These are phyloP conservation scores for Chunga burmeisteri DNA, from an alignment of 2,113 vertebrate species.

Conservation along the genomic window DNA sequence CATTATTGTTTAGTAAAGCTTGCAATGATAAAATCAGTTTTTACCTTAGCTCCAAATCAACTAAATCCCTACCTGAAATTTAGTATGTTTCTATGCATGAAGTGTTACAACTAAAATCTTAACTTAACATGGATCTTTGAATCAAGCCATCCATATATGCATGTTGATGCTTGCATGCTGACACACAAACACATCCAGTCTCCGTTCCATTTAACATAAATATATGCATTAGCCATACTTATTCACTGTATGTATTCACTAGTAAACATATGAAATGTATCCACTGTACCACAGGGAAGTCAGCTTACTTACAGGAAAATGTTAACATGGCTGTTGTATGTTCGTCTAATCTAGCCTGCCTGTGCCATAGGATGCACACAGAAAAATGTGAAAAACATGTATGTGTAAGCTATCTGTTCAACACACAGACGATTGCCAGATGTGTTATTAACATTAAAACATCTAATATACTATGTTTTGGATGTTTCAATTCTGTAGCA, in stretches of 20 bases:
- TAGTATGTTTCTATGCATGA: background rate
- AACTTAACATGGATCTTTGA: background rate
- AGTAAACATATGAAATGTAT: background rate
- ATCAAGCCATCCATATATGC: background rate
- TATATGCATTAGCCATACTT: background rate
- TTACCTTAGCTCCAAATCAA: constrained; percentile 24
- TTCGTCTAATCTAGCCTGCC: constrained; percentile 56
- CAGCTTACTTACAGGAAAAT: background rate
- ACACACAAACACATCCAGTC: constrained; percentile 10
- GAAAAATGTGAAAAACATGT: background rate
- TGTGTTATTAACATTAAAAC: background rate
- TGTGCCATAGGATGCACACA: background rate
- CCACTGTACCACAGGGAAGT: background rate
- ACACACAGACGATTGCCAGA: background rate
- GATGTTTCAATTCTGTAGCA: background rate
- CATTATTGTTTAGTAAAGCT: background rate
- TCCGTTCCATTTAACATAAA: constrained; percentile 19
- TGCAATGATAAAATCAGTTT: background rate
- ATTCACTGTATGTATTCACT: background rate
- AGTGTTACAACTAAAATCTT: background rate
- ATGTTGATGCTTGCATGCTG: background rate
- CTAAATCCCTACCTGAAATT: background rate
- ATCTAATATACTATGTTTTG: background rate
- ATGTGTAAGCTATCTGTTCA: background rate
- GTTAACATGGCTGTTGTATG: background rate